Conservation (phyloP, 2,113 vertebrate genomes). For the Daubentonia madagascariensis region DNA sequence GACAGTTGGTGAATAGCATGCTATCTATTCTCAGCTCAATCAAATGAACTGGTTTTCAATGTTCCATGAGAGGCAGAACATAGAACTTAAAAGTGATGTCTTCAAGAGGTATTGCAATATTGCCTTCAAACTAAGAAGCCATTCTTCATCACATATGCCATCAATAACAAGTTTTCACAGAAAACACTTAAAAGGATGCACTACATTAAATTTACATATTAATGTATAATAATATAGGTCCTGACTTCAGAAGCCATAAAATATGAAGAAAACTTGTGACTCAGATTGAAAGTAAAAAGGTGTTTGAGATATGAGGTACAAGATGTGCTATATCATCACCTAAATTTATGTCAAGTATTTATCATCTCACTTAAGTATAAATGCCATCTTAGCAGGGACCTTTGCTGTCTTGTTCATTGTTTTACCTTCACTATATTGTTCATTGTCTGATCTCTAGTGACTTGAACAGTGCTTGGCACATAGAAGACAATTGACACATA, state of each 20-base stretch:
- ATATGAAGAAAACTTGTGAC: neutral
- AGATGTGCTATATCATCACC: neutral
- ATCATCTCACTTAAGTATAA: neutral
- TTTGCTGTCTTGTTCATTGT: neutral
- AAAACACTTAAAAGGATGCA: neutral
- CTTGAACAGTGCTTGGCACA: neutral
- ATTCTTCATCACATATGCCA: neutral
- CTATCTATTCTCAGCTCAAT: neutral
- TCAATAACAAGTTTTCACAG: neutral
- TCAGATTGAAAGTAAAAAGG: neutral
- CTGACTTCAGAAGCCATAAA: constrained; percentile 8
- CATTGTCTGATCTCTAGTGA: neutral
- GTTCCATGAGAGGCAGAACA: neutral
- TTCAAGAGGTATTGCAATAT: neutral
- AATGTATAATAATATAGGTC: neutral
- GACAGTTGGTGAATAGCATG: neutral
- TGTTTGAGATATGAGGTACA: neutral
- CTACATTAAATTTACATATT: constrained; percentile 4
- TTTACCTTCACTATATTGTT: neutral
- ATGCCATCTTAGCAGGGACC: neutral
- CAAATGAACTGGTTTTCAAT: neutral
- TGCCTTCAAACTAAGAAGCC: neutral
- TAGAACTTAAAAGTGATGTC: neutral
- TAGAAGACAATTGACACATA: neutral
- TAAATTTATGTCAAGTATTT: neutral